Conservation (phyloP, 2,888 invertebrate genomes). For the Drosophila merina region DNA sequence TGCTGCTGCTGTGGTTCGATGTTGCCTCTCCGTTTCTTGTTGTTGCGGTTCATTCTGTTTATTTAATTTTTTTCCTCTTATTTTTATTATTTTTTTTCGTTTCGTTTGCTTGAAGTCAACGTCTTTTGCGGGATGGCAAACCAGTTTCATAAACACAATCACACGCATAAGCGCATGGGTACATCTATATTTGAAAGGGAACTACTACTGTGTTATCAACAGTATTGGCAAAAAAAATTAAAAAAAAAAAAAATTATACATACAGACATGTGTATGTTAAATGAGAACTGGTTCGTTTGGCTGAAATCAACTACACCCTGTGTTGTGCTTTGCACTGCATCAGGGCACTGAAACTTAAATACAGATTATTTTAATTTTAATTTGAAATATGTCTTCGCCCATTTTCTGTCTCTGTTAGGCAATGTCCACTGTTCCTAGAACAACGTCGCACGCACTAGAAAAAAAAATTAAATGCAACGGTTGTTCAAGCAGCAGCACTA, state of each 20-base stretch:
- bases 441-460: conserved; percentile 7
- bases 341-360: not conserved
- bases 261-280: not conserved
- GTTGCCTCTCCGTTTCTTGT: conserved; percentile 25
- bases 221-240: conserved; percentile 15
- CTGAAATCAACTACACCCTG: not conserved
- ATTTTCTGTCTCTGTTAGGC: not conserved
- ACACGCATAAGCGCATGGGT: conserved; percentile 10
- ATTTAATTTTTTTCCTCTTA: conserved; percentile 13
- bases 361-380: too few relatives aligned
- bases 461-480: conserved; percentile 7
- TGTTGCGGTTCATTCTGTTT: conserved; percentile 26
- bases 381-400: too few relatives aligned
- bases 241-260: not conserved
- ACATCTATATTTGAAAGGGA: conserved; percentile 14
- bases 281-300: conserved; percentile 23
- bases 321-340: not conserved
- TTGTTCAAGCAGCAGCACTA: conserved; percentile 19
- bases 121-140: conserved; percentile 31
- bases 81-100: conserved; percentile 23
- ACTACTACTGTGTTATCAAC: conserved; percentile 14
- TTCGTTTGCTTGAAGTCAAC: conserved; percentile 35
- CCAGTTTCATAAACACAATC: conserved; percentile 27
- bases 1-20: conserved; percentile 24
- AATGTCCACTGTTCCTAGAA: not conserved